These are phyloP conservation scores for Neomorphus geoffroyi DNA, from an alignment of 2,797 vertebrate genomes.

Conservation along the genomic window DNA sequence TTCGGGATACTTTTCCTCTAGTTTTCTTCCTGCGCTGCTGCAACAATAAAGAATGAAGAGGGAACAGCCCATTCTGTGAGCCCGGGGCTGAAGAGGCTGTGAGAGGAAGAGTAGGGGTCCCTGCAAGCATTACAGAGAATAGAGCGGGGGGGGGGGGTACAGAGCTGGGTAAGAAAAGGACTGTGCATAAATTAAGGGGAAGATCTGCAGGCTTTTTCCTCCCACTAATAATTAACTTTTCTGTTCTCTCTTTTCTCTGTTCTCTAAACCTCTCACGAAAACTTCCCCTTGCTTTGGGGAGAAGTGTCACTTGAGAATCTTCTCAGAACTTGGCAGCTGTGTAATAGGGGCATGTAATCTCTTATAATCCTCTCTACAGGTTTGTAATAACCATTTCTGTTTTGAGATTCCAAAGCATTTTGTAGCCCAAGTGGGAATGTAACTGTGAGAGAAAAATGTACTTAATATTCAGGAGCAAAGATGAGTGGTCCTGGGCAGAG, in stretches of 20 bases:
- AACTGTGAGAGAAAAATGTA: conserved; percentile 22
- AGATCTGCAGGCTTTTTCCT: neutral
- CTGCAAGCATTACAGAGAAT: neutral
- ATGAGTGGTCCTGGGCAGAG: conserved; percentile 20
- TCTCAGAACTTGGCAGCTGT: conserved; percentile 51
- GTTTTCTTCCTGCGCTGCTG: neutral
- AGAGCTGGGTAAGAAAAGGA: conserved; percentile 1
- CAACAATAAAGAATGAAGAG: neutral
- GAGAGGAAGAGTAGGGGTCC: neutral
- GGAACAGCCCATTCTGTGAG: neutral
- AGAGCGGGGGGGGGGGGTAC: neutral
- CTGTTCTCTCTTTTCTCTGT: neutral
- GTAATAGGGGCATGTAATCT: conserved; percentile 60
- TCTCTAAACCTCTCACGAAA: neutral
- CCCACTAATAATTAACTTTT: conserved; percentile 35
- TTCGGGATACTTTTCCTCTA: neutral
- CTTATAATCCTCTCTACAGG: conserved; percentile 61
- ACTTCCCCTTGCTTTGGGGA: conserved; percentile 19
- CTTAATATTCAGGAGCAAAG: conserved; percentile 58
- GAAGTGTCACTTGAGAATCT: conserved; percentile 59
- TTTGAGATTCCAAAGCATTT: conserved; percentile 48
- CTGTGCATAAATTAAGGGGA: neutral
- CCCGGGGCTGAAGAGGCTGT: neutral
- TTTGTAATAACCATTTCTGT: conserved; percentile 58
- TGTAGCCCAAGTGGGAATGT: conserved; percentile 49